Conservation (phyloP, 2,797 vertebrate species). For the Lacerta viridis region DNA sequence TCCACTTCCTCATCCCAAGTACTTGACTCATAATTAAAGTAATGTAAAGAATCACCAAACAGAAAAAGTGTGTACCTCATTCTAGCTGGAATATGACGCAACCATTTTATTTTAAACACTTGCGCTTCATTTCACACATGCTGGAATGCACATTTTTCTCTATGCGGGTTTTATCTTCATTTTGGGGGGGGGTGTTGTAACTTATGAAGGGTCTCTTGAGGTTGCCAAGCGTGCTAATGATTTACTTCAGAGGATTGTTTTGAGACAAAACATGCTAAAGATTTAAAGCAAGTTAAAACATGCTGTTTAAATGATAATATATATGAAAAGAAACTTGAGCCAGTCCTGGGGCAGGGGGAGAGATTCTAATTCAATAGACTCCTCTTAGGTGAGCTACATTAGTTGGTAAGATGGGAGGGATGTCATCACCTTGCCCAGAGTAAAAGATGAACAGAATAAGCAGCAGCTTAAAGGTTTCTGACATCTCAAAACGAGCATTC, state of each 20-base stretch:
- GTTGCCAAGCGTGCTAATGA: constrained; percentile 27
- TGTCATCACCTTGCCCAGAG: constrained; percentile 7
- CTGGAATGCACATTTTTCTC: background rate
- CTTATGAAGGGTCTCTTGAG: constrained; percentile 10
- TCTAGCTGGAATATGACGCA: background rate
- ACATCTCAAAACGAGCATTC: background rate
- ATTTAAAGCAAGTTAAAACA: constrained; percentile 6
- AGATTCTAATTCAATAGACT: background rate
- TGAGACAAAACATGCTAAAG: constrained; percentile 9
- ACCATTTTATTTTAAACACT: background rate
- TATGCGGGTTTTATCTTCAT: background rate
- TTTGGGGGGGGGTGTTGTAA: background rate
- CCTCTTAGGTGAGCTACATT: background rate
- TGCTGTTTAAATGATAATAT: constrained; percentile 11
- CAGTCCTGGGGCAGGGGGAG: background rate
- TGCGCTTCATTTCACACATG: background rate
- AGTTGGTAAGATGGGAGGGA: background rate
- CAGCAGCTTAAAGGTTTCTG: background rate
- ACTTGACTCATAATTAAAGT: background rate
- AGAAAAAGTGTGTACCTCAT: background rate
- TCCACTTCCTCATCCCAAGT: background rate
- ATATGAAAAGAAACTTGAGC: background rate
- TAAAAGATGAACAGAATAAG: constrained; percentile 4
- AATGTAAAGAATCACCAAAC: background rate
- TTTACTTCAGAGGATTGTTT: constrained; percentile 4